Evolutionary conservation across 2,888 invertebrate species (phyloP).

Genomic region (Halictus quadricinctus): DNA sequence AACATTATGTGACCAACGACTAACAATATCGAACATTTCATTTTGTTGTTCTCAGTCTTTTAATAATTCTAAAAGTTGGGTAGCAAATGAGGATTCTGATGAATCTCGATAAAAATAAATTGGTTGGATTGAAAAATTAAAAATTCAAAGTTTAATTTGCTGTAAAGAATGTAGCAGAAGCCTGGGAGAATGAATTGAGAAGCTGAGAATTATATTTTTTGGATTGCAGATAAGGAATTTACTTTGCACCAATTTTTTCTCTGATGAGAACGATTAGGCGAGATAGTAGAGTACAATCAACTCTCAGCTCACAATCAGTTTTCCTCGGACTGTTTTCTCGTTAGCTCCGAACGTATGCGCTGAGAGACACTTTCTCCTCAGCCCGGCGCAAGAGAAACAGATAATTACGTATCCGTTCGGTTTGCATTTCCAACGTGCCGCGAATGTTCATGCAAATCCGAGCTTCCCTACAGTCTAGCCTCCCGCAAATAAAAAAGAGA

Average conservation of each 20-base stretch:
- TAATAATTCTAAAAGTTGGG: neutral
- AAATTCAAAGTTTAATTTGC: neutral
- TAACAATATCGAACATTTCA: neutral
- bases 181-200: neutral
- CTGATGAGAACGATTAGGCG: neutral
- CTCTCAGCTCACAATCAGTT: neutral
- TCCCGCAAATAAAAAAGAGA: neutral
- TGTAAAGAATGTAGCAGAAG: neutral
- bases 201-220: neutral
- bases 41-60: neutral
- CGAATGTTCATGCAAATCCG: neutral
- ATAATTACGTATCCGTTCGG: constrained; percentile 8
- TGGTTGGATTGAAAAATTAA: neutral
- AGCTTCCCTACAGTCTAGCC: neutral
- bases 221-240: neutral
- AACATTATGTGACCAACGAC: neutral
- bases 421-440: neutral
- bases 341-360: neutral
- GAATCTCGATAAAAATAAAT: neutral
- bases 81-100: neutral
- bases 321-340: neutral
- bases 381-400: neutral
- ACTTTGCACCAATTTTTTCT: neutral
- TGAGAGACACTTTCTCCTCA: constrained; percentile 11
- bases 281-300: neutral